These are phyloP conservation scores for Anabacerthia variegaticeps DNA, from an alignment of 2,797 vertebrate species.

Conservation along the genomic window DNA sequence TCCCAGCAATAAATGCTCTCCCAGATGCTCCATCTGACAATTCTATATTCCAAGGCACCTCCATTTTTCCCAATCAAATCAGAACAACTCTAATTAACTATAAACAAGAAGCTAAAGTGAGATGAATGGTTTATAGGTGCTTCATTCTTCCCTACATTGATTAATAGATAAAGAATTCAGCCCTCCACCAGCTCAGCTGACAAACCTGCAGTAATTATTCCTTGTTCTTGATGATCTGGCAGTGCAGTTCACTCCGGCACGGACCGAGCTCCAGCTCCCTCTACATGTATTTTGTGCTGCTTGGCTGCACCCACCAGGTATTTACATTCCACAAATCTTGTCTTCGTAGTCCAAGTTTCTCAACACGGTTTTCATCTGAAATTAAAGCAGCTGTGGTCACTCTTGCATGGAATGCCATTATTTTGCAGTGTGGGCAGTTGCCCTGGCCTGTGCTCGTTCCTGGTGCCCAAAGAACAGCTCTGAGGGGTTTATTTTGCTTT, in stretches of 20 bases:
- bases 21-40: not conserved
- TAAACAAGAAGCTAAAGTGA: conserved; percentile 49
- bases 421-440: not conserved
- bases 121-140: conserved; percentile 51
- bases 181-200: conserved; percentile 34
- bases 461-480: not conserved
- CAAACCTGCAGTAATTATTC: conserved; percentile 36
- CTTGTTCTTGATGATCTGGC: not conserved
- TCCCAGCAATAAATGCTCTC: not conserved
- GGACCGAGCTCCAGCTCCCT: not conserved
- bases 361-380: not conserved
- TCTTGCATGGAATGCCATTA: not conserved
- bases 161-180: conserved; percentile 58
- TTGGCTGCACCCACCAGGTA: conserved; percentile 22
- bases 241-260: not conserved
- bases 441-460: not conserved
- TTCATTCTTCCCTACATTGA: conserved; percentile 39
- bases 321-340: not conserved
- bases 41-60: not conserved
- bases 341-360: not conserved
- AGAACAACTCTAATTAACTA: conserved; percentile 33
- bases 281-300: not conserved
- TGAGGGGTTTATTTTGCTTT: not conserved
- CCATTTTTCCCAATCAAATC: not conserved
- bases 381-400: not conserved